Evolutionary conservation across 2,888 invertebrate species (phyloP).

Genomic region (Eupeodes latifasciatus): DNA sequence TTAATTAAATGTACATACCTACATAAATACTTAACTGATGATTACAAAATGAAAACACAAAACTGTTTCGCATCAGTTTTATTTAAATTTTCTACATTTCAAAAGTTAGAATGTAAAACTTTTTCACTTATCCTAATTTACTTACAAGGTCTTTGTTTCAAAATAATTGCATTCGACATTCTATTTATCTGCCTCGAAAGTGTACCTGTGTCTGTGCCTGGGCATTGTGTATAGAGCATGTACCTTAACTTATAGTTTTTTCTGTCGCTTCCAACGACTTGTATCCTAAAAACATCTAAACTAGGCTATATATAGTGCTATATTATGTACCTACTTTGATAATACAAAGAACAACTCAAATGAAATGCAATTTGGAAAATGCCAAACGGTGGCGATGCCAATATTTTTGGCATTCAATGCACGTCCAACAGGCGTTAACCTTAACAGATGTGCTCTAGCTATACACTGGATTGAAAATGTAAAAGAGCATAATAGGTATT

Average conservation of each 20-base stretch:
- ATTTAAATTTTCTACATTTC: background rate
- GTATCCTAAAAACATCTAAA: background rate
- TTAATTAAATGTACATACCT: too few species aligned
- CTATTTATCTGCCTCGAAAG: background rate
- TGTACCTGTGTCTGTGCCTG: too few species aligned
- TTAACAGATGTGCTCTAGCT: constrained; percentile 8
- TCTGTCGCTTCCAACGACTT: background rate
- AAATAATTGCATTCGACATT: background rate
- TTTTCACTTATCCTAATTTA: background rate
- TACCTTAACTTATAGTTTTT: background rate
- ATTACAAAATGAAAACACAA: background rate
- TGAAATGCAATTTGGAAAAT: constrained; percentile 22
- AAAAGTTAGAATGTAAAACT: background rate
- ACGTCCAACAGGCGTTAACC: constrained; percentile 40
- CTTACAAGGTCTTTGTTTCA: background rate
- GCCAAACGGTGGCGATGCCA: constrained; percentile 1
- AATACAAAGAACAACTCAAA: background rate
- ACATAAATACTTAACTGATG: background rate
- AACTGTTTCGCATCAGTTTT: background rate
- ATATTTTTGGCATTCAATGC: constrained; percentile 21
- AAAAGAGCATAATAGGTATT: background rate
- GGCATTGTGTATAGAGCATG: too few species aligned
- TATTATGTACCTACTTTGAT: background rate
- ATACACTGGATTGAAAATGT: background rate
- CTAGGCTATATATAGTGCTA: too few species aligned